Percentiles rank a stretch among this genome's conserved stretches.
Evolutionary conservation across 2,888 invertebrate species (phyloP).

Genomic region (Mongoloraphidia duomilia): DNA sequence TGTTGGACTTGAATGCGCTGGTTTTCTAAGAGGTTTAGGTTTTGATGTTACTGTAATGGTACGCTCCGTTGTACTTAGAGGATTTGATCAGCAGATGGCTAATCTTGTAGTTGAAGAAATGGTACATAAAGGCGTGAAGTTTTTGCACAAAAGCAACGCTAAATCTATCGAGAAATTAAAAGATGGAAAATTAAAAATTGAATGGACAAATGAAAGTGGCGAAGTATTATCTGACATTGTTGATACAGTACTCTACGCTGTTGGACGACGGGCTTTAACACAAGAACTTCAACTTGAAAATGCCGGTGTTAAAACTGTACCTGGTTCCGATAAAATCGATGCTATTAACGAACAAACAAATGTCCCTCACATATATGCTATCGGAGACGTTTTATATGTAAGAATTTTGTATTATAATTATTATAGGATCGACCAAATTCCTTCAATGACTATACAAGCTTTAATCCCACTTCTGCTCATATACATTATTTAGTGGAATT

Average conservation of each 20-base stretch:
- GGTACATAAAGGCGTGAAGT: constrained; percentile 63
- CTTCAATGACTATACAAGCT: too few species aligned
- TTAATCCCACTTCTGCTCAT: too few species aligned
- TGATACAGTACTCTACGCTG: constrained; percentile 78
- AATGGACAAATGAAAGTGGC: constrained; percentile 40
- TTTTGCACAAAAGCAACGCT: constrained; percentile 57
- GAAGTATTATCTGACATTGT: constrained; percentile 41
- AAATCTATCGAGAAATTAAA: constrained; percentile 53
- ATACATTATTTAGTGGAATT: too few species aligned
- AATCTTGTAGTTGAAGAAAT: constrained; percentile 61
- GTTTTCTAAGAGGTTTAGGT: constrained; percentile 78
- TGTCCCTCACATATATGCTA: constrained; percentile 76
- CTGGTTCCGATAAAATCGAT: constrained; percentile 54
- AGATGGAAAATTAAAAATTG: constrained; percentile 51
- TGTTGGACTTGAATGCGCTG: constrained; percentile 91
- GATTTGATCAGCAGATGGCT: constrained; percentile 94
- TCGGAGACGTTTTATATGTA: constrained; percentile 82
- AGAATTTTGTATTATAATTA: constrained; percentile 22
- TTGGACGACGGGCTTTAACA: constrained; percentile 66
- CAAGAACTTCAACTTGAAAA: constrained; percentile 54
- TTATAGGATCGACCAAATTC: too few species aligned
- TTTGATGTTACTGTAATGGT: constrained; percentile 78
- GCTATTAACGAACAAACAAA: constrained; percentile 72
- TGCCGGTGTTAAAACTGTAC: constrained; percentile 52
- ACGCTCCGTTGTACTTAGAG: constrained; percentile 72